Evolutionary conservation across 2,888 invertebrate species (phyloP).

Genomic region (Antheraea yamamai): DNA sequence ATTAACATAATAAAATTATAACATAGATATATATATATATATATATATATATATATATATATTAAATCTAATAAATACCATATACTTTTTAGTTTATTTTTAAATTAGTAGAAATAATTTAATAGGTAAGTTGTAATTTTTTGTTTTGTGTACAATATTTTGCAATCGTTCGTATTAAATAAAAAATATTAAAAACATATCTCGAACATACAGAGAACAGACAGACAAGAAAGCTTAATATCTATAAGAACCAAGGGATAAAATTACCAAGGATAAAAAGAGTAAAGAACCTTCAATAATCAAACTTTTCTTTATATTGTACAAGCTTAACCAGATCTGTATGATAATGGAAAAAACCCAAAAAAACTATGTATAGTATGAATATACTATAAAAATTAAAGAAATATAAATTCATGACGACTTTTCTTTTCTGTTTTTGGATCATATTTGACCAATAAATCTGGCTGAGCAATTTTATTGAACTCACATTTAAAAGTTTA

Average conservation of each 20-base stretch:
- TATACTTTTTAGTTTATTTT: not conserved
- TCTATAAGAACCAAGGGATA: not conserved
- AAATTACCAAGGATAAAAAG: too few species aligned
- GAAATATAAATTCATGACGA: too few species aligned
- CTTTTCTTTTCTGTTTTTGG: not conserved
- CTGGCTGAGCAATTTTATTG: not conserved
- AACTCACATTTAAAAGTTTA: not conserved
- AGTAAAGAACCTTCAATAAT: not conserved
- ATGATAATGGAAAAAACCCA: too few species aligned
- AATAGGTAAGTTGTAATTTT: too few species aligned
- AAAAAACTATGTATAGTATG: too few species aligned
- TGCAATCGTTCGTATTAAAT: too few species aligned
- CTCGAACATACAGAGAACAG: not conserved
- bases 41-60: too few species aligned
- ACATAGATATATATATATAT: too few species aligned
- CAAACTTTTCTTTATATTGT: not conserved
- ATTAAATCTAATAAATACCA: not conserved
- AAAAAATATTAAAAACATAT: not conserved
- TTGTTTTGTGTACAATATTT: too few species aligned
- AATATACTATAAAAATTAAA: too few species aligned
- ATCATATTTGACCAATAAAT: not conserved
- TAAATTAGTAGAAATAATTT: too few species aligned
- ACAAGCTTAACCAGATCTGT: not conserved
- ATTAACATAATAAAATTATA: not conserved
- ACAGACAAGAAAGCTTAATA: not conserved